These are phyloP conservation scores for Xiphias gladius DNA, from an alignment of 2,113 vertebrate species.

Conservation along the genomic window DNA sequence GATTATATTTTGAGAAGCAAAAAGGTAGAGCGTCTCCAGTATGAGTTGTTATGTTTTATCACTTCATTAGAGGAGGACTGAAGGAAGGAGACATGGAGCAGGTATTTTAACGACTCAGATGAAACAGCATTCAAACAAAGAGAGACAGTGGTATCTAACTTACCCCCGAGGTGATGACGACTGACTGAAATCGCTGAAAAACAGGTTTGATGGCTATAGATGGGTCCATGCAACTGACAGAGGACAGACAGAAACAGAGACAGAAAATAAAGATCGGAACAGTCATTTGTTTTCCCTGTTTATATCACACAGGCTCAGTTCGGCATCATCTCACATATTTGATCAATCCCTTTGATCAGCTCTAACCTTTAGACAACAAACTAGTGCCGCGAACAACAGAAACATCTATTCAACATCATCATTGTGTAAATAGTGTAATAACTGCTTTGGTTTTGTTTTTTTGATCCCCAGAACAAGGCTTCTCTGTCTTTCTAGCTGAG, in stretches of 20 bases:
- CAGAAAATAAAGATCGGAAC: not conserved
- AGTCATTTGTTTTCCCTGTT: not conserved
- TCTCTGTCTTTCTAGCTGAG: too few species aligned
- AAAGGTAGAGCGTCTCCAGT: too few species aligned
- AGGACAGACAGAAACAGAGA: not conserved
- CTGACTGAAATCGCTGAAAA: constrained; percentile 93
- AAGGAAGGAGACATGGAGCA: too few species aligned
- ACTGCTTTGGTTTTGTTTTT: not conserved
- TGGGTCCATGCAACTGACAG: constrained; percentile 91
- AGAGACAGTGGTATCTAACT: constrained; percentile 10
- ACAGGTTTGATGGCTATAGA: constrained; percentile 96
- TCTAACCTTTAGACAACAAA: not conserved
- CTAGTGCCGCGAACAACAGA: not conserved
- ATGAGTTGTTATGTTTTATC: too few species aligned
- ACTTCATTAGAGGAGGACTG: too few species aligned
- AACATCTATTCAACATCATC: not conserved
- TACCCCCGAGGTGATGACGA: constrained; percentile 95
- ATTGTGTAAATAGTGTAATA: not conserved
- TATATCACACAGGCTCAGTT: not conserved
- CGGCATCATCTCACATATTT: not conserved
- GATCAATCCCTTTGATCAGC: not conserved
- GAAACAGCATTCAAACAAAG: not conserved
- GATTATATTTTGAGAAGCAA: too few species aligned
- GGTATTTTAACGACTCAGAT: too few species aligned
- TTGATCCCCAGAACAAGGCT: not conserved